Evolutionary conservation across 2,113 vertebrate genomes (phyloP).

Genomic region (Natator depressus): DNA sequence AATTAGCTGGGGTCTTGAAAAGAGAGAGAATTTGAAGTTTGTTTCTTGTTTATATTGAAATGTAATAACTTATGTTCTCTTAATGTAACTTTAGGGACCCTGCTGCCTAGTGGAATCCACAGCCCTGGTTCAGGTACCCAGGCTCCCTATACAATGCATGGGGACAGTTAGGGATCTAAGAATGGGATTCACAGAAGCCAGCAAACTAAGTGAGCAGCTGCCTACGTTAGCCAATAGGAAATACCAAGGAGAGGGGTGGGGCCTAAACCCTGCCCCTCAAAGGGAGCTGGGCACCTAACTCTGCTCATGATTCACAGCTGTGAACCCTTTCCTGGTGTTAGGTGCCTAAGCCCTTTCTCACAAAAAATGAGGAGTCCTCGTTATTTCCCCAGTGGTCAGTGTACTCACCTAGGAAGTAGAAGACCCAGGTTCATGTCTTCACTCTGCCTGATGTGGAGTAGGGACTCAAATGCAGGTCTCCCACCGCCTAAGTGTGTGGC

Average conservation of each 20-base stretch:
- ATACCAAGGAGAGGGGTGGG: background rate
- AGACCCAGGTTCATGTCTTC: no score
- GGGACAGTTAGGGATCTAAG: background rate
- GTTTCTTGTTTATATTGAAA: background rate
- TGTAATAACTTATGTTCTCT: conserved; percentile 14
- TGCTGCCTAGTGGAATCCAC: background rate
- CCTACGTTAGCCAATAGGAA: background rate
- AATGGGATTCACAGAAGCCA: background rate
- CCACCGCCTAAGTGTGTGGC: no score
- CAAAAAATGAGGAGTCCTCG: background rate
- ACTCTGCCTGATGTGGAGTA: no score
- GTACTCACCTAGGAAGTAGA: no score
- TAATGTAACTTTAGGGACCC: background rate
- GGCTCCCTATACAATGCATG: background rate
- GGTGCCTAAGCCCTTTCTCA: background rate
- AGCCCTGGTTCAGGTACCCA: background rate
- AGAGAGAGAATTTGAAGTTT: background rate
- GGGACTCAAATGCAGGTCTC: no score
- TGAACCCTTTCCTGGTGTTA: background rate
- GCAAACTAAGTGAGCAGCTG: background rate
- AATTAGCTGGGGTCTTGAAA: conserved; percentile 3
- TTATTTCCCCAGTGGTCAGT: no score
- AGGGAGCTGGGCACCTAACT: background rate
- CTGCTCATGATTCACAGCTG: background rate
- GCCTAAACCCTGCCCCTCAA: background rate